These are phyloP conservation scores for Lamproptera curius DNA, from an alignment of 2,888 invertebrate species.

Conservation along the genomic window DNA sequence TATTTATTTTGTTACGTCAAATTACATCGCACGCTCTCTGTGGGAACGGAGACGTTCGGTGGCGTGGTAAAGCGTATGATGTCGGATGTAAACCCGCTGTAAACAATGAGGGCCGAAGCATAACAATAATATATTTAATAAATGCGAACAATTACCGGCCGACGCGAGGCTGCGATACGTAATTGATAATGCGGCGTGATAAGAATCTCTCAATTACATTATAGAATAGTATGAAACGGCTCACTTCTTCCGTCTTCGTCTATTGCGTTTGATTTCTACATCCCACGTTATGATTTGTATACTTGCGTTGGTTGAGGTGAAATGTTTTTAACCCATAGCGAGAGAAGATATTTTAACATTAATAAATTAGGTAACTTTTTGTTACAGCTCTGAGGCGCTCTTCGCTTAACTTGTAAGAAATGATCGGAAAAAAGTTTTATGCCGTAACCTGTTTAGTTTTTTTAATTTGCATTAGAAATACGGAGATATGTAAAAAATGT, in stretches of 20 bases:
- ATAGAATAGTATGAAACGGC: conserved; percentile 14
- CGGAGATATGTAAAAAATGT: too few species aligned
- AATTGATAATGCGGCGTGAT: conserved; percentile 16
- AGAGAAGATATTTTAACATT: too few species aligned
- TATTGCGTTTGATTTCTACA: background rate
- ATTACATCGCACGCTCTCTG: conserved; percentile 63
- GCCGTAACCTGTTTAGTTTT: too few species aligned
- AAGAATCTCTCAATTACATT: conserved; percentile 17
- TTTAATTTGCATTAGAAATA: too few species aligned
- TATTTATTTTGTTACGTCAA: conserved; percentile 73
- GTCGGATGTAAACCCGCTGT: conserved; percentile 35
- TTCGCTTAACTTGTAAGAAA: too few species aligned
- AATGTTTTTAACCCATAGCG: too few species aligned
- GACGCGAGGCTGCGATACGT: conserved; percentile 18
- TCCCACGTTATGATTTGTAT: too few species aligned
- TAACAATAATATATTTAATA: conserved; percentile 32
- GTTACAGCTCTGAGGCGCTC: too few species aligned
- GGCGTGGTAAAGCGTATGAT: conserved; percentile 26
- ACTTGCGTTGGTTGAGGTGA: too few species aligned
- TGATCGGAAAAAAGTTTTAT: too few species aligned
- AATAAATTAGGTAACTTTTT: too few species aligned
- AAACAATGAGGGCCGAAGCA: conserved; percentile 38
- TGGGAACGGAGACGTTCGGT: conserved; percentile 52
- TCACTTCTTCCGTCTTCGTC: conserved; percentile 1
- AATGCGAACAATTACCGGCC: conserved; percentile 25